These are phyloP conservation scores for Oxycera nigricornis DNA, from an alignment of 2,888 invertebrate species.

Conservation along the genomic window DNA sequence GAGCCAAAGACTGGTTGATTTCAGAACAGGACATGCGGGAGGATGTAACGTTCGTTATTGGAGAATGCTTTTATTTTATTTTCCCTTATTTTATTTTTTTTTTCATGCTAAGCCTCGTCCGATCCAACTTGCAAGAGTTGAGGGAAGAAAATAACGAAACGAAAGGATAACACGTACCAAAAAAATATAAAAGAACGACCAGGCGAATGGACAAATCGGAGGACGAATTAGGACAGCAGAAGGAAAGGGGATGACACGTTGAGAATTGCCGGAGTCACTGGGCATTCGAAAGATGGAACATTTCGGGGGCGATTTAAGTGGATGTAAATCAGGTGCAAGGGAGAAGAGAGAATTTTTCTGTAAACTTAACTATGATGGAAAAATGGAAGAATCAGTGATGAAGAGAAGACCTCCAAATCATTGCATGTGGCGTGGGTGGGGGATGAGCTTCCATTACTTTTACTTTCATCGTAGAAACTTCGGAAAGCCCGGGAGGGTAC, in stretches of 20 bases:
- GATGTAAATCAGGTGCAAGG: conserved; percentile 40
- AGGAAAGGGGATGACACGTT: conserved; percentile 10
- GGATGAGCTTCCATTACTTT: background rate
- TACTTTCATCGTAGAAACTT: background rate
- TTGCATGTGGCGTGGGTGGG: background rate
- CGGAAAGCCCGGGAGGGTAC: background rate
- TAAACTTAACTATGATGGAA: conserved; percentile 37
- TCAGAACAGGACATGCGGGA: conserved; percentile 29
- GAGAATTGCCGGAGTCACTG: conserved; percentile 2
- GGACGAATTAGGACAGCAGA: background rate
- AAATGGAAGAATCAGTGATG: conserved; percentile 26
- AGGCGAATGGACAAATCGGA: background rate
- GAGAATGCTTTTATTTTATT: conserved; percentile 37
- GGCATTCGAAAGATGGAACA: conserved; percentile 8
- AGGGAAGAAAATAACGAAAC: conserved; percentile 39
- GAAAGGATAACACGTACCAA: conserved; percentile 34
- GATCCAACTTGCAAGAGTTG: background rate
- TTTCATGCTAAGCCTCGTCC: conserved; percentile 2
- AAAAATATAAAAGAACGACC: conserved; percentile 28
- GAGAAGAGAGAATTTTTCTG: conserved; percentile 33
- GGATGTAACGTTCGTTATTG: conserved; percentile 22
- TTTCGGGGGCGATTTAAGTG: conserved; percentile 29
- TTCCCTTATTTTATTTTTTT: conserved; percentile 35
- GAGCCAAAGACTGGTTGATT: conserved; percentile 24
- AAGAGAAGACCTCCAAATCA: conserved; percentile 3